A percentile compares a stretch with the other conserved stretches of the same genome.
Conservation (phyloP, 2,888 invertebrate species). For the Synergus laeviventris region DNA sequence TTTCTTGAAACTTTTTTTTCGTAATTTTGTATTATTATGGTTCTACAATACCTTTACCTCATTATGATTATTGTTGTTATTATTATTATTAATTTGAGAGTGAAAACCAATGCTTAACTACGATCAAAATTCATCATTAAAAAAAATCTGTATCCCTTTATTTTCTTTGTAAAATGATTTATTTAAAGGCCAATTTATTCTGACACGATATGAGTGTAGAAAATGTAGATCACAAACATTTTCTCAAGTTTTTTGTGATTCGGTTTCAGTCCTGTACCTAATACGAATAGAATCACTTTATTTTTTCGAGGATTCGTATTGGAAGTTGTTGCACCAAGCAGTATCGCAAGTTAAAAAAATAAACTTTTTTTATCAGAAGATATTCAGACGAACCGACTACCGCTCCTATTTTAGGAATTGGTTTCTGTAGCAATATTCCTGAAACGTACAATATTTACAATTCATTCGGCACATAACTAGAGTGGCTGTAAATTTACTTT, state of each 20-base stretch:
- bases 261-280: background rate
- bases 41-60: too few relatives aligned
- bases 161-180: too few relatives aligned
- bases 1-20: too few relatives aligned
- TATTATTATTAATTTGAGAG: too few relatives aligned
- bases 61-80: too few relatives aligned
- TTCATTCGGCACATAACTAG: slow-evolving; percentile 3
- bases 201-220: background rate
- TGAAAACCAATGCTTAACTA: too few relatives aligned
- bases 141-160: too few relatives aligned
- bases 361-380: slow-evolving; percentile 26
- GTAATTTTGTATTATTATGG: too few relatives aligned
- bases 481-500: slow-evolving; percentile 28
- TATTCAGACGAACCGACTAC: background rate
- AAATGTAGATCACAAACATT: background rate
- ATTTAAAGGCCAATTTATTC: too few relatives aligned
- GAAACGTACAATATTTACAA: slow-evolving; percentile 25
- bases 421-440: slow-evolving; percentile 1
- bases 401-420: slow-evolving; percentile 29
- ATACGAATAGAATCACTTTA: slow-evolving; percentile 1
- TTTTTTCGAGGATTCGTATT: background rate
- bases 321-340: background rate
- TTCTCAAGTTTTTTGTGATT: background rate
- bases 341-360: slow-evolving; percentile 4
- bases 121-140: too few relatives aligned